A percentile compares a stretch with the other conserved stretches of the same genome.
phyloP scores from a whole-genome alignment of 1,140 invertebrate species.

The Sitophilus oryzae region DNA sequence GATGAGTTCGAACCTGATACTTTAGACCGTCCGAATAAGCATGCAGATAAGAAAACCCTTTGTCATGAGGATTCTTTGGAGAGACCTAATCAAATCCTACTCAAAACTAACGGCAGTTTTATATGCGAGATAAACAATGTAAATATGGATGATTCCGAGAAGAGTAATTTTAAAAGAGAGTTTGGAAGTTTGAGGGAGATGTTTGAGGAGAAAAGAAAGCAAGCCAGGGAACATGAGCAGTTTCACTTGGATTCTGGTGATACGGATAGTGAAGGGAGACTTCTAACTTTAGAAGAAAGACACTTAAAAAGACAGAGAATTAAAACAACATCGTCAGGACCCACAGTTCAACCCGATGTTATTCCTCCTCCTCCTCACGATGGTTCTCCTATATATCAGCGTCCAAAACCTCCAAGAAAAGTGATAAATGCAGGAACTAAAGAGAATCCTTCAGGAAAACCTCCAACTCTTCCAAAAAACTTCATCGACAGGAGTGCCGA shows the following conservation, averaged over 20 bases:
- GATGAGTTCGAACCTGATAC: slow-evolving; percentile 80
- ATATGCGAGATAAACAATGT: slow-evolving; percentile 43
- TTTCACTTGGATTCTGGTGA: slow-evolving; percentile 34
- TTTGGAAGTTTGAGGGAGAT: slow-evolving; percentile 67
- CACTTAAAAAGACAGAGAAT: slow-evolving; percentile 63
- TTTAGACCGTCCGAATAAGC: slow-evolving; percentile 64
- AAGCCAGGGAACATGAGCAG: slow-evolving; percentile 34
- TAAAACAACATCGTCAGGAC: slow-evolving; percentile 45
- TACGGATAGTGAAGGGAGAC: slow-evolving; percentile 43
- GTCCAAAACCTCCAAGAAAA: slow-evolving; percentile 52
- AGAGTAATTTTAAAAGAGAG: slow-evolving; percentile 43
- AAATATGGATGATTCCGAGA: slow-evolving; percentile 5
- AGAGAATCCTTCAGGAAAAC: slow-evolving; percentile 29
- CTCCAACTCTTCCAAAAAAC: slow-evolving; percentile 57
- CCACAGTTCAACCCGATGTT: slow-evolving; percentile 55
- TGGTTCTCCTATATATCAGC: slow-evolving; percentile 52
- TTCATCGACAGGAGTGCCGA: slow-evolving; percentile 53
- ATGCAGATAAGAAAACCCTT: slow-evolving; percentile 35
- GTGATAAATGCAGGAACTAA: slow-evolving; percentile 41
- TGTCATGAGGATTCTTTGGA: slow-evolving; percentile 54
- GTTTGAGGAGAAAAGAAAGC: slow-evolving; percentile 54
- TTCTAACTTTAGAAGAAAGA: slow-evolving; percentile 57
- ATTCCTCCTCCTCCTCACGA: slow-evolving; percentile 54
- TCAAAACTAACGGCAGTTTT: slow-evolving; percentile 57
- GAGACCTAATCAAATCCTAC: slow-evolving; percentile 51